Evolutionary conservation across 2,113 vertebrate genomes (phyloP).

Genomic region (Diadophis punctatus): DNA sequence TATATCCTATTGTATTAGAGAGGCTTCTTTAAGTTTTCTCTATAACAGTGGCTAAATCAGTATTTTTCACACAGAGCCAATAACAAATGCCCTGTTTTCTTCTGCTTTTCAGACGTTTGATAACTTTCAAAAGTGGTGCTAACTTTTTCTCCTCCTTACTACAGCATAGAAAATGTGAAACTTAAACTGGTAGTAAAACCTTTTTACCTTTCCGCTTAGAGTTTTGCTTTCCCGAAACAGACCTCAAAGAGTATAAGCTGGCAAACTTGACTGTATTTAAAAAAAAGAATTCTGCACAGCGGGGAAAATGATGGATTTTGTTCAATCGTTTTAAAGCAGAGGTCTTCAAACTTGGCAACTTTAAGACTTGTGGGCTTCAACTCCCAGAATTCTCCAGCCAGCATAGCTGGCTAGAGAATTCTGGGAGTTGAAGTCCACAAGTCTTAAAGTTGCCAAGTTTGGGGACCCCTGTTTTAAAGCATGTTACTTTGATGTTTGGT

Average conservation of each 20-base stretch:
- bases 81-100: conserved; percentile 20
- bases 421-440: no score
- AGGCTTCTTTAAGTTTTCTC: conserved; percentile 62
- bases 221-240: conserved; percentile 56
- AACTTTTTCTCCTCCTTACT: conserved; percentile 67
- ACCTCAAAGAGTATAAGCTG: conserved; percentile 65
- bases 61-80: conserved; percentile 63
- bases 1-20: conserved; percentile 71
- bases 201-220: conserved; percentile 26
- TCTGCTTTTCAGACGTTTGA: background rate
- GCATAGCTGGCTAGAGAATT: no score
- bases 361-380: no score
- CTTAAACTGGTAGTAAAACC: conserved; percentile 40
- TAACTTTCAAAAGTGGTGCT: conserved; percentile 68
- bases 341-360: no score
- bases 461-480: conserved; percentile 29
- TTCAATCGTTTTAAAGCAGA: conserved; percentile 21
- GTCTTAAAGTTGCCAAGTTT: no score
- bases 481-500: conserved; percentile 9
- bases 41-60: conserved; percentile 43
- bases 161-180: conserved; percentile 73
- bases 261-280: conserved; percentile 56
- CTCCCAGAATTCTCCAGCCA: no score
- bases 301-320: background rate
- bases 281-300: conserved; percentile 13